These are phyloP conservation scores for Amphilophus citrinellus DNA, from an alignment of 2,113 vertebrate genomes.

Conservation along the genomic window DNA sequence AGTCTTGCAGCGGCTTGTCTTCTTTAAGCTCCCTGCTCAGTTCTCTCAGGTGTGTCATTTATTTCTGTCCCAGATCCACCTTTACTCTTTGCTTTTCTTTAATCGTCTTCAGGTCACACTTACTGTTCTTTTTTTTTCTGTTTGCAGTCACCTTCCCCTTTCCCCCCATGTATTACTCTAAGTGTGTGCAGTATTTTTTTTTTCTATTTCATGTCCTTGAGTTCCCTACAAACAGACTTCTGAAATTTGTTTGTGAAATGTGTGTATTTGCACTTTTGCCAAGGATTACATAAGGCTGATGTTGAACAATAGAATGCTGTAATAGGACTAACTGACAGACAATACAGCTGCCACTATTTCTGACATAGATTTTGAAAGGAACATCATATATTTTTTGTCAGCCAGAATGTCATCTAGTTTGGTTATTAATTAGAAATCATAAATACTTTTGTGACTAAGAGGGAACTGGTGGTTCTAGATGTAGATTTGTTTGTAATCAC, in stretches of 20 bases:
- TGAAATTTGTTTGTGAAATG: background rate
- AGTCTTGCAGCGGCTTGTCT: slow-evolving; percentile 25
- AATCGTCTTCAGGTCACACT: slow-evolving; percentile 38
- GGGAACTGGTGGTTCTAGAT: background rate
- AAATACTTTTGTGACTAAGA: background rate
- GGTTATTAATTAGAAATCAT: too few species aligned
- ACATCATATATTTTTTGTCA: too few species aligned
- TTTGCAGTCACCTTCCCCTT: background rate
- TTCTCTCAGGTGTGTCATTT: slow-evolving; percentile 57
- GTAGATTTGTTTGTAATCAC: slow-evolving; percentile 11
- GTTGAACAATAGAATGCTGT: background rate
- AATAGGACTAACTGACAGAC: background rate
- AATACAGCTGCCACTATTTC: too few species aligned
- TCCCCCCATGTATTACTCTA: background rate
- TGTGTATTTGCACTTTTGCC: background rate
- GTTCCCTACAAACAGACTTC: background rate
- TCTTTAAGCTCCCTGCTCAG: slow-evolving; percentile 28
- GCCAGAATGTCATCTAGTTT: background rate
- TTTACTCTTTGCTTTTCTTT: slow-evolving; percentile 41
- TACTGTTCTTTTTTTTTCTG: background rate
- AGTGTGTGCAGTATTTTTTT: background rate
- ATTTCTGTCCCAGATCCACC: slow-evolving; percentile 44
- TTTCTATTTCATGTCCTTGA: background rate
- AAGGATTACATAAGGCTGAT: background rate
- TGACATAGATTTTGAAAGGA: background rate